Base-by-base conservation (phyloP, 64 coral and sea anemone species). In the Actinia equina region DNA sequence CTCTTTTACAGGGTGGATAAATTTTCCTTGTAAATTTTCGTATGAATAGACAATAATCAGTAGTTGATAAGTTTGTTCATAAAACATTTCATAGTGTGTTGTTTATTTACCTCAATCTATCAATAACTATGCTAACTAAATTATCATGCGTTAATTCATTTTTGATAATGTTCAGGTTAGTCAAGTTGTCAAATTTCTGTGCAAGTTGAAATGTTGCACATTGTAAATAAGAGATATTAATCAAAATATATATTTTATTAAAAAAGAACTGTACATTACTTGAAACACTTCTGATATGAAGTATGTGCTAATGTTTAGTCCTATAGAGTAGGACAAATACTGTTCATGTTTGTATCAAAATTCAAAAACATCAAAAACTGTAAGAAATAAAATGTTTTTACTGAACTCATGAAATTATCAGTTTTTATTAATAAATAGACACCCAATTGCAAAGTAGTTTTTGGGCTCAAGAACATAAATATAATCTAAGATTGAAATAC, bases 161-260 rank as follows among this genome's bases (percentile, higher is more conserved):
- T 81, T 49, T 49, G 49, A 81, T 52, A 18, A 81, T 81, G 78
- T 81, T 81, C 69, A 74, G 69, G 77, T 42, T 79, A 43, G 77
- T 79, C 4, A 30, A 44, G 78, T 81, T 81, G 43, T n/a, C 49
- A 17, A 81, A 81, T 81, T 81, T 81, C 43, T 49, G 78, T 52
- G 78, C 42, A 81, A 49, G 27, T 44, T 17, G 7, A 65, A n/a
- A 65, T 65, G 78, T 81, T 52, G 49, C 78, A 49, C 78, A 52
- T 10, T 81, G 78, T 81, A 81, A 44, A 81, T 81, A 81, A 81
- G 78, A 81, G 78, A 9, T 52, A 49, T 22, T 81, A 81, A 81
- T 81, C 78, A 6, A 52, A 81, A 81, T 81, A 81, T 81, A 81
- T 81, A 81, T 81, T 81, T 81, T 81, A 81, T 81, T 81, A 81